These are phyloP conservation scores for Archocentrus centrarchus DNA, from an alignment of 2,113 vertebrate genomes.

Conservation along the genomic window DNA sequence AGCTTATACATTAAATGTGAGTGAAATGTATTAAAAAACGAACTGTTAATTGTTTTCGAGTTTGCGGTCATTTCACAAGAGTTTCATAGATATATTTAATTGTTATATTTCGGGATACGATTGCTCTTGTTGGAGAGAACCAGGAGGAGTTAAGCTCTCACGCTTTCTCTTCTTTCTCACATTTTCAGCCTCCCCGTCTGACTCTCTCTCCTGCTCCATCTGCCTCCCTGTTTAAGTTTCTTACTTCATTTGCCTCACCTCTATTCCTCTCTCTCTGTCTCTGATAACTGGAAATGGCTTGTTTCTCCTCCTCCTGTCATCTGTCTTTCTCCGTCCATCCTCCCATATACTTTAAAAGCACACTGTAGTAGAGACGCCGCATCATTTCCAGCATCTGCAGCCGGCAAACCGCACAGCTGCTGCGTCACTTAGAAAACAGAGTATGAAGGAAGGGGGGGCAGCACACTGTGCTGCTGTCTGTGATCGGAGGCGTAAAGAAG, in stretches of 20 bases:
- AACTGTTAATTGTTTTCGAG: no score
- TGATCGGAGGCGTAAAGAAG: slow-evolving; percentile 19
- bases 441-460: neutral
- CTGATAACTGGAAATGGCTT: neutral
- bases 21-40: no score
- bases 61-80: neutral
- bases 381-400: slow-evolving; percentile 40
- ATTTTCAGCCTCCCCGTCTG: neutral
- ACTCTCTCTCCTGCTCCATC: neutral
- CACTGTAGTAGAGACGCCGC: slow-evolving; percentile 35
- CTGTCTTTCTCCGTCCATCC: neutral
- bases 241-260: neutral
- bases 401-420: slow-evolving; percentile 9
- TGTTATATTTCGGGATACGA: neutral
- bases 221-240: slow-evolving; percentile 18
- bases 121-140: neutral
- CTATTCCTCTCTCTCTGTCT: neutral
- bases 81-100: neutral
- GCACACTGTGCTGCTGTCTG: neutral
- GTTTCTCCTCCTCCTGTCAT: neutral
- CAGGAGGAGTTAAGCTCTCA: neutral
- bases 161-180: slow-evolving; percentile 32
- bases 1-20: neutral
- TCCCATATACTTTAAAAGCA: slow-evolving; percentile 24
- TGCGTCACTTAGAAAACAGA: slow-evolving; percentile 12